These are phyloP conservation scores for Proales similis DNA, from an alignment of 1,140 invertebrate genomes.

Conservation along the genomic window DNA sequence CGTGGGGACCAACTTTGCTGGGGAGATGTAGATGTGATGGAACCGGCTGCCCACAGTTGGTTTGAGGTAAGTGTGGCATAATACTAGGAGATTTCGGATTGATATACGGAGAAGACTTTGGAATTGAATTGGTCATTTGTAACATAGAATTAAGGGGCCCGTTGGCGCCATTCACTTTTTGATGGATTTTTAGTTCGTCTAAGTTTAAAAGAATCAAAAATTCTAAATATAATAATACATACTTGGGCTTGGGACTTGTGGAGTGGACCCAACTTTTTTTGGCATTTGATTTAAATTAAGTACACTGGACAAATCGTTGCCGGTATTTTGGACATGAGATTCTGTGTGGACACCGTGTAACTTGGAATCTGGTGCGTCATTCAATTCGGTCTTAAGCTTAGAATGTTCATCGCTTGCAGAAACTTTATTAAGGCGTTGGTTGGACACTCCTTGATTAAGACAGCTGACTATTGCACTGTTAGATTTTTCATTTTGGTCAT, in stretches of 20 bases:
- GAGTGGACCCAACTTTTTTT: too few species aligned
- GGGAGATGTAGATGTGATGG: too few species aligned
- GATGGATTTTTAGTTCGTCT: slow-evolving; percentile 5
- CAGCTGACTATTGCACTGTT: slow-evolving; percentile 1
- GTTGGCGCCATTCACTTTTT: slow-evolving; percentile 5
- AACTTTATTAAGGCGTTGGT: not conserved
- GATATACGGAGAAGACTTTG: slow-evolving; percentile 14
- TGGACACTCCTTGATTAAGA: not conserved
- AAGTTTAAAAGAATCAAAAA: not conserved
- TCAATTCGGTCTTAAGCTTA: not conserved
- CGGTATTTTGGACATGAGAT: not conserved
- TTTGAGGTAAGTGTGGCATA: too few species aligned
- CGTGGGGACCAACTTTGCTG: too few species aligned
- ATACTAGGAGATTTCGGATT: slow-evolving; percentile 35
- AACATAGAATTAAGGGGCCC: slow-evolving; percentile 29
- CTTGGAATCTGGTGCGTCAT: slow-evolving; percentile 1
- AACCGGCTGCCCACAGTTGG: too few species aligned
- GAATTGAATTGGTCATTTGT: slow-evolving; percentile 37
- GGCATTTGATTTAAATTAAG: too few species aligned
- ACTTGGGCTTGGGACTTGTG: too few species aligned
- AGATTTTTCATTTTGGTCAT: slow-evolving; percentile 16
- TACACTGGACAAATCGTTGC: not conserved
- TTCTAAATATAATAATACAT: too few species aligned
- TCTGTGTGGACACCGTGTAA: not conserved
- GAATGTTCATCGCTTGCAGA: not conserved